Evolutionary conservation across 2,888 invertebrate genomes (phyloP), one percentile per base, ranked within the genome.

Genomic region (Andrena praecox): DNA sequence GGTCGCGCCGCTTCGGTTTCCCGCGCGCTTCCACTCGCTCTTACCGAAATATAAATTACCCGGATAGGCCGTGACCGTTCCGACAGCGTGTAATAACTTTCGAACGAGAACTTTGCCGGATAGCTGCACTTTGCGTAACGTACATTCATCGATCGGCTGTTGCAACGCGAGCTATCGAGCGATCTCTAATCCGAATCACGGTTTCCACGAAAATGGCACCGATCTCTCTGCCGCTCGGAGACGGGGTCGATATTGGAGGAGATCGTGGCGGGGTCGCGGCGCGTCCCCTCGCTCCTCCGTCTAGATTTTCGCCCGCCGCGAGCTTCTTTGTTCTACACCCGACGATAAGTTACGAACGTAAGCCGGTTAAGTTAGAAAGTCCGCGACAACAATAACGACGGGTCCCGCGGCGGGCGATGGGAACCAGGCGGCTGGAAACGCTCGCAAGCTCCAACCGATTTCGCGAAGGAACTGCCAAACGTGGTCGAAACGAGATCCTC

Each of bases 291-390:
- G 64, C 12, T 48, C 16, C 31, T 24, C 33, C 8, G 24, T 52
- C 27, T 72, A 5, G 31, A 50, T 68, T 87, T 90, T 91, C 89
- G 42, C 90, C 84, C 85, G 82, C 82, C 81, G 82, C 85, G 85
- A 90, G 90, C 89, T 89, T 91, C 91, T 91, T 90, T 91, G 91
- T 91, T 91, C 89, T 88, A 88, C 88, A 0, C 42, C 16, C 42
- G 42, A 5, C 42, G 16, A 42, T 42, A 87, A 90, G 89, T 88
- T 90, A 89, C 90, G 88, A 91, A 91, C 89, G 91, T 92, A 92
- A 92, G 92, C 91, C 92, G 90, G 92, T 92, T 92, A 92, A 92
- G 93, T 93, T 93, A 93, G 93, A 93, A 93, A 93, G 93, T 93
- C 92, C 84, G 85, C 81, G 80, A 73, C 62, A 42, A 31, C 48